Conservation (phyloP, 2,797 vertebrate genomes). For the Gephyroberyx darwinii region DNA sequence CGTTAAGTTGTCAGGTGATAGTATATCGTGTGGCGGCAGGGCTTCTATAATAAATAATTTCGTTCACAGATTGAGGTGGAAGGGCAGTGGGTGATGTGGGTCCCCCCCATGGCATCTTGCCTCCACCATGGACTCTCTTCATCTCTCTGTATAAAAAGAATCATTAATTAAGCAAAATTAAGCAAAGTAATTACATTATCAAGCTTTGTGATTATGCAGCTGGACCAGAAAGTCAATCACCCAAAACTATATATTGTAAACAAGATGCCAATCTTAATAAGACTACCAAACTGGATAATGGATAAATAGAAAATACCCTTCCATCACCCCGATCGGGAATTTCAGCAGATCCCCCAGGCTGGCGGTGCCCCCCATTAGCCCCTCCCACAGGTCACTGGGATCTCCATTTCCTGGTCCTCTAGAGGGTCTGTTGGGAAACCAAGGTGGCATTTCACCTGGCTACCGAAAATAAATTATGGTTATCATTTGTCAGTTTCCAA, state of each 20-base stretch:
- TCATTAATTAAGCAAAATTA: no score
- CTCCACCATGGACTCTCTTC: no score
- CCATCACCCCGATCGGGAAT: not conserved
- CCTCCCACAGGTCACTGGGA: not conserved
- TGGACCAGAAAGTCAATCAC: not conserved
- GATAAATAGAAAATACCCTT: constrained; percentile 3
- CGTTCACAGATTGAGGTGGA: not conserved
- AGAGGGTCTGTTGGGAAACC: not conserved
- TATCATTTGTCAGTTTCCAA: not conserved
- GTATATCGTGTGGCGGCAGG: no score
- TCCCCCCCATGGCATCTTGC: no score
- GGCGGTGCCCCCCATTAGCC: no score
- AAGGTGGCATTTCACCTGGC: constrained; percentile 4
- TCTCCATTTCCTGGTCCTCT: constrained; percentile 4
- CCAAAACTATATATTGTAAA: not conserved
- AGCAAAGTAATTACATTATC: not conserved
- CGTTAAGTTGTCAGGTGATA: no score
- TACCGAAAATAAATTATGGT: constrained; percentile 7
- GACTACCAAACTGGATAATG: not conserved
- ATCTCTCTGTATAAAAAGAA: no score
- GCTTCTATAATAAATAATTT: no score
- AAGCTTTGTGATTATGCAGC: not conserved
- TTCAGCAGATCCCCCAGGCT: not conserved
- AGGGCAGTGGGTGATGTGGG: no score
- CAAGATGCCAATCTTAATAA: not conserved